Base-by-base conservation (phyloP, 2,888 invertebrate species). In the Belgica antarctica region DNA sequence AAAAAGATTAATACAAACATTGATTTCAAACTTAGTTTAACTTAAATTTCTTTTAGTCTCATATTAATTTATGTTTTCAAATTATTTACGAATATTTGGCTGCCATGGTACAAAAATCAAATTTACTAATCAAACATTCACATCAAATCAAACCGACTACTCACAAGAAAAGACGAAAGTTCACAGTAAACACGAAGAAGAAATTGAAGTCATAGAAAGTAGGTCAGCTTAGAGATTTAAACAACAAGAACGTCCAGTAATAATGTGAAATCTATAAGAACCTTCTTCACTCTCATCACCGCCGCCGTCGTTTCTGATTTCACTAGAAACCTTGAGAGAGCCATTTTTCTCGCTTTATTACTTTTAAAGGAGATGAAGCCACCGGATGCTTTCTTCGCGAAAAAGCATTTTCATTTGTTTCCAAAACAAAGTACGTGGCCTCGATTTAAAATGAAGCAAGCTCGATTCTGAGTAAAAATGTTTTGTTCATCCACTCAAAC, bases 241-340 rank as follows among this genome's bases (percentile, higher is more conserved):
- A 52, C 19, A 52, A 52, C 52, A 52, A 22, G 52, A 19, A 52
- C 52, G 52, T 52, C 52, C 52, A 52, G 52, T 22, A 52, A 52
- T 52, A 52, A 52, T 41, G 52, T 52, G 5, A 52, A 52, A 52
- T 52, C 19, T 52, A 52, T 52, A 52, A 52, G 52, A 52, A 52
- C 52, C 52, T 52, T 52, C 22, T 31, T 31, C 5, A 31, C 34
- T 5, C 34, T 12, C 34, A 31, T 31, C 34, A 31, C 34, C 12
- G 5, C 12, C 34, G 5, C 34, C 34, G 12, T 8, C 34, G 7
- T 31, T 31, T 31, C 5, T 31, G n/a, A n/a, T 31, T 31, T 17
- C 17, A 8, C 12, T 52, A 3, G 22, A 17, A 17, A 19, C 52
- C 22, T 52, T 22, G 2, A 17, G 52, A 7, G 22, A 17, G 22